Evolutionary conservation across 2,888 invertebrate species (phyloP).

Genomic region (Lampropteryx suffumata): DNA sequence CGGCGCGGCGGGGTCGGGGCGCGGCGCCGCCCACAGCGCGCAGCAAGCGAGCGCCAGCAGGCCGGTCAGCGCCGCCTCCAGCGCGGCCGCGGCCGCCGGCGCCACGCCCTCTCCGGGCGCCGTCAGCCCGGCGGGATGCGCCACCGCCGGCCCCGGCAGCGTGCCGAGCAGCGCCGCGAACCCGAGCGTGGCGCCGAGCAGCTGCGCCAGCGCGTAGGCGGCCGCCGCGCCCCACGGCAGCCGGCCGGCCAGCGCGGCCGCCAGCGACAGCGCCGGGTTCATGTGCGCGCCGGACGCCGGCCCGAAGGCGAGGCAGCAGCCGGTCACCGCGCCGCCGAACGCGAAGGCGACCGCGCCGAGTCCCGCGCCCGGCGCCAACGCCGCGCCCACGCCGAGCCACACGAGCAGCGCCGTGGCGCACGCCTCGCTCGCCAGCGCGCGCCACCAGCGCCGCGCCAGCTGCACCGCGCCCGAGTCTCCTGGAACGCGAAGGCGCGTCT

Average conservation of each 20-base stretch:
- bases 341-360: constrained; percentile 60
- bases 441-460: constrained; percentile 53
- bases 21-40: constrained; percentile 56
- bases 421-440: constrained; percentile 62
- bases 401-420: constrained; percentile 68
- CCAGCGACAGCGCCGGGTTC: constrained; percentile 90
- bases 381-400: constrained; percentile 59
- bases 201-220: constrained; percentile 58
- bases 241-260: constrained; percentile 81
- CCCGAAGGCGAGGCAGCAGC: constrained; percentile 79
- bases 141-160: constrained; percentile 16
- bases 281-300: constrained; percentile 90
- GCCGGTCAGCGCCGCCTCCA: constrained; percentile 59
- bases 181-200: constrained; percentile 56
- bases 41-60: constrained; percentile 55
- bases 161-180: constrained; percentile 47
- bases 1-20: constrained; percentile 56
- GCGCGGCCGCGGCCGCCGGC: constrained; percentile 37
- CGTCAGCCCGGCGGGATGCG: constrained; percentile 36
- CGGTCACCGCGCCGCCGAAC: constrained; percentile 65
- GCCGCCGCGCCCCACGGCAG: constrained; percentile 58
- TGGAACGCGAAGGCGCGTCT: too few species aligned
- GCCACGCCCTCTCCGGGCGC: constrained; percentile 38
- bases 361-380: constrained; percentile 33
- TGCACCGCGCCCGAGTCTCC: constrained; percentile 23